These are phyloP conservation scores for Bombus waltoni DNA, from an alignment of 1,140 invertebrate genomes.

Conservation along the genomic window DNA sequence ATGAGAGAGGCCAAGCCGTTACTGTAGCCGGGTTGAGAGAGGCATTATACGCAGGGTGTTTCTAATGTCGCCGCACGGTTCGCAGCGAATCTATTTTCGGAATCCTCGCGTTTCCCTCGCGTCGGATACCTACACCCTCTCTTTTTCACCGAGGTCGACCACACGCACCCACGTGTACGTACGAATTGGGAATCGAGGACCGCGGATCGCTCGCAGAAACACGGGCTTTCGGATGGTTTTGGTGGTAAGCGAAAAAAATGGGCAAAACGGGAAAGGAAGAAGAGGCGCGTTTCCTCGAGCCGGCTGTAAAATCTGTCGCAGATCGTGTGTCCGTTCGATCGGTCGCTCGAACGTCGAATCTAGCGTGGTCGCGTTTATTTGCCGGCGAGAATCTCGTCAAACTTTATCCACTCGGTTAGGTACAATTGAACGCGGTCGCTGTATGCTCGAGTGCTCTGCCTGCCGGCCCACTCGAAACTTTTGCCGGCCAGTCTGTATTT, in stretches of 20 bases:
- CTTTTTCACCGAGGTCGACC: constrained; percentile 37
- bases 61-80: constrained; percentile 50
- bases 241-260: too few species aligned
- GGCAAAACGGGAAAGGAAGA: neutral
- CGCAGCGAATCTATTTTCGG: constrained; percentile 62
- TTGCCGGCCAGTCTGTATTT: constrained; percentile 24
- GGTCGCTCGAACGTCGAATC: constrained; percentile 32
- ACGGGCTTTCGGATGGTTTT: too few species aligned
- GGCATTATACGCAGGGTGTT: constrained; percentile 50
- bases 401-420: constrained; percentile 50
- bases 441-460: constrained; percentile 20
- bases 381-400: constrained; percentile 18
- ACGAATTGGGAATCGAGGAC: constrained; percentile 3
- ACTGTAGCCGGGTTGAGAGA: constrained; percentile 15
- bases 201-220: too few species aligned
- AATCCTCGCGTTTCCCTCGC: constrained; percentile 39
- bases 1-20: neutral
- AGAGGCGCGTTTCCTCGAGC: neutral
- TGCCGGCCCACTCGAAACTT: constrained; percentile 36
- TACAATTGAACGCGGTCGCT: constrained; percentile 38
- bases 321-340: neutral
- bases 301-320: neutral
- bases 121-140: constrained; percentile 48
- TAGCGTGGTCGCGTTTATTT: constrained; percentile 36
- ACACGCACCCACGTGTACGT: constrained; percentile 53